Percentiles rank a stretch among this genome's conserved stretches.
phyloP scores from a whole-genome alignment of 1,140 invertebrate genomes.

The Melipona quadrifasciata region DNA sequence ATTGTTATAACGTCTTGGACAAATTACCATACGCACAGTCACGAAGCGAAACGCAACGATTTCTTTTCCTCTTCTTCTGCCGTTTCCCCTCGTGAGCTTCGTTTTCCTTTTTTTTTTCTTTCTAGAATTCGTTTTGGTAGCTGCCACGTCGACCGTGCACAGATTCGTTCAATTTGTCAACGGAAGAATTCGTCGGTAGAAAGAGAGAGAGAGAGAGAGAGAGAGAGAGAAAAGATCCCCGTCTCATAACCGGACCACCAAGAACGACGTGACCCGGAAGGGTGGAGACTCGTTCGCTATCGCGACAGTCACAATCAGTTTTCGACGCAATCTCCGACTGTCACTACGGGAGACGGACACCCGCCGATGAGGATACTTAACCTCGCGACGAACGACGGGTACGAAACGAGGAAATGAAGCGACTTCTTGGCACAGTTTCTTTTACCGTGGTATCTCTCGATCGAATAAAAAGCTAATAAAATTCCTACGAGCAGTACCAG shows the following conservation, averaged over 20 bases:
- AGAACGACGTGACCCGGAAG: slow-evolving; percentile 66
- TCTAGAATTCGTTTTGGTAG: not conserved
- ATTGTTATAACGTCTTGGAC: not conserved
- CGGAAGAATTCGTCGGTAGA: slow-evolving; percentile 34
- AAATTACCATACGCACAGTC: not conserved
- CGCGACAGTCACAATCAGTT: slow-evolving; percentile 70
- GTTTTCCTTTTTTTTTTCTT: not conserved
- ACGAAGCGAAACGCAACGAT: not conserved
- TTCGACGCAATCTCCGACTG: slow-evolving; percentile 56
- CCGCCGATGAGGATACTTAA: slow-evolving; percentile 51
- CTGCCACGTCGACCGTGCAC: not conserved
- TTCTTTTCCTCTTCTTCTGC: not conserved
- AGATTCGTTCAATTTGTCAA: slow-evolving; percentile 21
- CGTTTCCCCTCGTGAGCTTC: not conserved
- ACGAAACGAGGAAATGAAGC: slow-evolving; percentile 50
- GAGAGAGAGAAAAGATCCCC: slow-evolving; percentile 12
- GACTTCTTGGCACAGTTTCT: slow-evolving; percentile 36
- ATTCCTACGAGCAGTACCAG: not conserved
- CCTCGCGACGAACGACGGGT: slow-evolving; percentile 26
- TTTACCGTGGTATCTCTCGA: not conserved
- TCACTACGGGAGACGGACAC: slow-evolving; percentile 68
- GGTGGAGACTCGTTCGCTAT: slow-evolving; percentile 67
- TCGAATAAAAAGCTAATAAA: not conserved
- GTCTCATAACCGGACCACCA: slow-evolving; percentile 67
- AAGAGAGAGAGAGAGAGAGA: not conserved